Conservation (phyloP, 2,888 invertebrate species). For the Formica aserva region DNA sequence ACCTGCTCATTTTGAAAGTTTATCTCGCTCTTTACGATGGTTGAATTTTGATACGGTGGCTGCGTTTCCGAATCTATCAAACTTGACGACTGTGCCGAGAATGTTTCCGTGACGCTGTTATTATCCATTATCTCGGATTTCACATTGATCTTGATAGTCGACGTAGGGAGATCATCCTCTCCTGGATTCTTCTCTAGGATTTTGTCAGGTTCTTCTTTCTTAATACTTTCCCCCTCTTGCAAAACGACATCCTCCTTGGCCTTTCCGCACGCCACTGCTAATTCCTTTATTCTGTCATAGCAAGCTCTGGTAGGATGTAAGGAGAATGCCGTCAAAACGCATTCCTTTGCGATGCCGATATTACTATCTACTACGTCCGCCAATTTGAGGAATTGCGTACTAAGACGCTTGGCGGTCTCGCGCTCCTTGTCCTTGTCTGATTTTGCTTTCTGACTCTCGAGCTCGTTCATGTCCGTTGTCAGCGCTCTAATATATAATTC, state of each 20-base stretch:
- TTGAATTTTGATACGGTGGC: constrained; percentile 11
- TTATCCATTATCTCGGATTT: constrained; percentile 24
- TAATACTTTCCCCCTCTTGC: background rate
- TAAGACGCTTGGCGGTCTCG: constrained; percentile 87
- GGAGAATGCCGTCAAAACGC: constrained; percentile 92
- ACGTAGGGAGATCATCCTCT: constrained; percentile 27
- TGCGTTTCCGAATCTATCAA: constrained; percentile 16
- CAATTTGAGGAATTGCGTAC: constrained; percentile 88
- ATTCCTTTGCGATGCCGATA: constrained; percentile 89
- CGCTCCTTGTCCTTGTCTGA: constrained; percentile 87
- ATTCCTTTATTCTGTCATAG: constrained; percentile 87
- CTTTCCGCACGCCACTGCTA: constrained; percentile 87
- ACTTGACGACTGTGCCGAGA: constrained; percentile 39
- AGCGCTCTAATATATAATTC: constrained; percentile 91
- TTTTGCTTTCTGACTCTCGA: constrained; percentile 89
- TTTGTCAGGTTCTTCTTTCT: background rate
- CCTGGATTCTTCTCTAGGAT: constrained; percentile 42
- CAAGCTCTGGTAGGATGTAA: constrained; percentile 89
- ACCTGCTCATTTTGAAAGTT: constrained; percentile 72
- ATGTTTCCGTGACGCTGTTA: constrained; percentile 34
- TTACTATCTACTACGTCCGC: constrained; percentile 88
- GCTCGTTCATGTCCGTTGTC: constrained; percentile 91
- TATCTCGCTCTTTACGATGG: constrained; percentile 55
- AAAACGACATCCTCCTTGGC: constrained; percentile 82
- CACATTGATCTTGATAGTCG: background rate